These are phyloP conservation scores for Pseudobourletiella spinata DNA, from an alignment of 1,140 invertebrate genomes.

Conservation along the genomic window DNA sequence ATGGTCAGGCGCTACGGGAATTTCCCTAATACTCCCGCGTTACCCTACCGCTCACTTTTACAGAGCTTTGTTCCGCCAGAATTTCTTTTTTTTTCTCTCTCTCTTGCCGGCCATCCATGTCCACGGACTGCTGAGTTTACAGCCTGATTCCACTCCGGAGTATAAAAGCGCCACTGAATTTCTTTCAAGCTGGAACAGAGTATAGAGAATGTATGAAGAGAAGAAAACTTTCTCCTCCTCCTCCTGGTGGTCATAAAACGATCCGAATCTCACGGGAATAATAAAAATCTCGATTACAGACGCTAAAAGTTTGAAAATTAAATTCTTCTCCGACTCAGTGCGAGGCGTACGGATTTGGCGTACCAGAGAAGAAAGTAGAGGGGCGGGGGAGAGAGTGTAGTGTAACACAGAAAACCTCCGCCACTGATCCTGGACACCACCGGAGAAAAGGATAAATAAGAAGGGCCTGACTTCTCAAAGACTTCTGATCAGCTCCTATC, in stretches of 20 bases:
- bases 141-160: not conserved
- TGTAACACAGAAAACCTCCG: too few relatives aligned
- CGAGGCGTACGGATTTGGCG: not conserved
- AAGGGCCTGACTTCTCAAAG: too few relatives aligned
- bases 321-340: not conserved
- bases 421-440: too few relatives aligned
- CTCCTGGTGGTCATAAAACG: not conserved
- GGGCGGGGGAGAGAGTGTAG: too few relatives aligned
- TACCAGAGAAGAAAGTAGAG: not conserved
- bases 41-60: not conserved
- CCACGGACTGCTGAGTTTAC: not conserved
- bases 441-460: too few relatives aligned
- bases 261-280: not conserved
- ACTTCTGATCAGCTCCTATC: not conserved
- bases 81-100: too few relatives aligned
- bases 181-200: too few relatives aligned
- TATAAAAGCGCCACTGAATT: not conserved
- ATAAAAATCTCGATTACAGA: slow-evolving; percentile 1
- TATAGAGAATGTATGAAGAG: too few relatives aligned
- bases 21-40: not conserved
- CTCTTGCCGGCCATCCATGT: not conserved
- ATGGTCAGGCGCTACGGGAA: not conserved
- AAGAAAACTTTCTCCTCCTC: not conserved
- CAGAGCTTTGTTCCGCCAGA: not conserved
- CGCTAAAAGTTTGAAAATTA: slow-evolving; percentile 5